Conservation (phyloP, 2,888 invertebrate species). For the Cheilosia vernalis region DNA sequence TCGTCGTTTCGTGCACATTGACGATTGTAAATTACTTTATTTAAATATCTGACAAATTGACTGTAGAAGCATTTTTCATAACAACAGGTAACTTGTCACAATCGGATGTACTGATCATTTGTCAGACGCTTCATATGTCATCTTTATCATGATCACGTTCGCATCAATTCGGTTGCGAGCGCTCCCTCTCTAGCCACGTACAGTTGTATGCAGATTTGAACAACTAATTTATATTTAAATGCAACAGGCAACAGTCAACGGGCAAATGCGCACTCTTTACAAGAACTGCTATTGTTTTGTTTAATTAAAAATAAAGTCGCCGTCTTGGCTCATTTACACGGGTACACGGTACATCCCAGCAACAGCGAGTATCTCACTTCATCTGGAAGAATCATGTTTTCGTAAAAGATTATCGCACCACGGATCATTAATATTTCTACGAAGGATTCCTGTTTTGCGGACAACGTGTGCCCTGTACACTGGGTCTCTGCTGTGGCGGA, state of each 20-base stretch:
- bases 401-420: slow-evolving; percentile 64
- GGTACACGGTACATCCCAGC: slow-evolving; percentile 38
- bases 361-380: slow-evolving; percentile 2
- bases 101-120: slow-evolving; percentile 83
- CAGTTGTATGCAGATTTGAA: neutral
- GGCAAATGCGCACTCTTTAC: slow-evolving; percentile 6
- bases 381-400: slow-evolving; percentile 65
- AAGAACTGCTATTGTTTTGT: slow-evolving; percentile 56
- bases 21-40: slow-evolving; percentile 78
- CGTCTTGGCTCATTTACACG: slow-evolving; percentile 65
- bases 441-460: slow-evolving; percentile 54
- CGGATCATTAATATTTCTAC: slow-evolving; percentile 73
- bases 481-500: neutral
- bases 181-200: neutral
- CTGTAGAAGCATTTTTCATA: slow-evolving; percentile 77
- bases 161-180: slow-evolving; percentile 61
- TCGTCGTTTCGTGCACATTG: slow-evolving; percentile 73
- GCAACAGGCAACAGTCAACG: slow-evolving; percentile 41
- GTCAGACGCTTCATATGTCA: slow-evolving; percentile 78
- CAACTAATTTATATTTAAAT: slow-evolving; percentile 37
- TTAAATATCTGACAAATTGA: slow-evolving; percentile 79
- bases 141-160: slow-evolving; percentile 73
- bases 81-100: slow-evolving; percentile 82
- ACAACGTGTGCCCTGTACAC: slow-evolving; percentile 5
- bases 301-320: slow-evolving; percentile 65